Conservation (phyloP, 2,888 invertebrate genomes). For the Silvanus unidentatus region DNA sequence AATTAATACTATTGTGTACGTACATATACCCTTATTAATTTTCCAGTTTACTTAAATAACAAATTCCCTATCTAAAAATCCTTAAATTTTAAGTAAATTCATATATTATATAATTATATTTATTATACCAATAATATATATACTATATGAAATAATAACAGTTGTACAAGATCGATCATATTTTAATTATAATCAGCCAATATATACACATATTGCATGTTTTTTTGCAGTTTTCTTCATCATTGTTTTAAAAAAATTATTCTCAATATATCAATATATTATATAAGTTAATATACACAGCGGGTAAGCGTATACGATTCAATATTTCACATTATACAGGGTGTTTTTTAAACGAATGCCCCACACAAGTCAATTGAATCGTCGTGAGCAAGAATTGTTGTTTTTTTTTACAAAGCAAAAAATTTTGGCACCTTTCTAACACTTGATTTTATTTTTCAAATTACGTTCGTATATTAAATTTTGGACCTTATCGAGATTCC, state of each 20-base stretch:
- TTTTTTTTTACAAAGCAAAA: slow-evolving; percentile 38
- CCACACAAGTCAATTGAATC: slow-evolving; percentile 24
- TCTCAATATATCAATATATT: slow-evolving; percentile 12
- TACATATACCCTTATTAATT: too few relatives aligned
- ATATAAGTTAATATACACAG: slow-evolving; percentile 47
- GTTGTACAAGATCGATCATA: slow-evolving; percentile 40
- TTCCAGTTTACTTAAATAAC: too few relatives aligned
- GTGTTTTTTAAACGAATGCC: slow-evolving; percentile 17
- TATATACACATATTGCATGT: slow-evolving; percentile 47
- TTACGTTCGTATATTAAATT: slow-evolving; percentile 7
- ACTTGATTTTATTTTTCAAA: slow-evolving; percentile 12
- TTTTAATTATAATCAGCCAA: slow-evolving; percentile 41
- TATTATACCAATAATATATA: slow-evolving; percentile 25
- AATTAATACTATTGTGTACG: too few relatives aligned
- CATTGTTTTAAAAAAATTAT: not conserved
- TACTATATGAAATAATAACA: slow-evolving; percentile 48
- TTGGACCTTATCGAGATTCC: slow-evolving; percentile 11
- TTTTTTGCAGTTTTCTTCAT: slow-evolving; percentile 17
- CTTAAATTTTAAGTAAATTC: too few relatives aligned
- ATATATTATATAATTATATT: too few relatives aligned
- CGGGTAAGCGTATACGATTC: slow-evolving; percentile 46
- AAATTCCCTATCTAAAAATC: too few relatives aligned
- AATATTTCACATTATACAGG: slow-evolving; percentile 15
- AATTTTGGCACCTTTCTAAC: slow-evolving; percentile 43
- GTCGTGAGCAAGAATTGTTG: slow-evolving; percentile 46